Conservation (phyloP, 1,140 invertebrate species). For the Varroa destructor region DNA sequence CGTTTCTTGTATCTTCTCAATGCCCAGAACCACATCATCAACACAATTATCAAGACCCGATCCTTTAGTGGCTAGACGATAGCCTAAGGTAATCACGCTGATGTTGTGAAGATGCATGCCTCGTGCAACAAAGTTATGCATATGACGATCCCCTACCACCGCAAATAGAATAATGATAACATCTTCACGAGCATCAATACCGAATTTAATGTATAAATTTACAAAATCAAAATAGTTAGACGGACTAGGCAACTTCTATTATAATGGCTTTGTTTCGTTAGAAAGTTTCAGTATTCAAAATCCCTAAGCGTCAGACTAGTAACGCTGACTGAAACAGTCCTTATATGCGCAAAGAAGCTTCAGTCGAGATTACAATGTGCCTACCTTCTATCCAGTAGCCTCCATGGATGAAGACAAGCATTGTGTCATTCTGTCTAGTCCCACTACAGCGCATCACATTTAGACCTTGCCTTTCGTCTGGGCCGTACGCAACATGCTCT, state of each 20-base stretch:
- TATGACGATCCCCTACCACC: neutral
- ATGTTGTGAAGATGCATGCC: slow-evolving; percentile 26
- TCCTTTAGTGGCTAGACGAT: neutral
- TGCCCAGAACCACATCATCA: slow-evolving; percentile 7
- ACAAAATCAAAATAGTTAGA: neutral
- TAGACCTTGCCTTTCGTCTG: slow-evolving; percentile 13
- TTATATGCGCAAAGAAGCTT: neutral
- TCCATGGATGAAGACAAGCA: slow-evolving; percentile 7
- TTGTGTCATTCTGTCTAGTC: neutral
- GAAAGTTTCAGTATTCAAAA: neutral
- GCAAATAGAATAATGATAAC: neutral
- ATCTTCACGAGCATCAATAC: neutral
- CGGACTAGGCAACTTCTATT: neutral
- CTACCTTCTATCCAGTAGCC: slow-evolving; percentile 13
- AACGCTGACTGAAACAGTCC: neutral
- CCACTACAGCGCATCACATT: slow-evolving; percentile 8
- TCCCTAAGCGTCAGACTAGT: neutral
- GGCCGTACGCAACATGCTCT: slow-evolving; percentile 6
- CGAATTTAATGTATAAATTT: neutral
- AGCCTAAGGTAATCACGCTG: neutral
- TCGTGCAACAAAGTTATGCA: slow-evolving; percentile 15
- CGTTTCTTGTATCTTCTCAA: slow-evolving; percentile 2
- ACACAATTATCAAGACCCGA: slow-evolving; percentile 18
- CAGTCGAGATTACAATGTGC: neutral
- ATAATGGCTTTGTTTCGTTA: neutral